Evolutionary conservation across 1,140 invertebrate genomes (phyloP), one percentile per base, ranked within the genome.

Genomic region (Drosophila ogumai): DNA sequence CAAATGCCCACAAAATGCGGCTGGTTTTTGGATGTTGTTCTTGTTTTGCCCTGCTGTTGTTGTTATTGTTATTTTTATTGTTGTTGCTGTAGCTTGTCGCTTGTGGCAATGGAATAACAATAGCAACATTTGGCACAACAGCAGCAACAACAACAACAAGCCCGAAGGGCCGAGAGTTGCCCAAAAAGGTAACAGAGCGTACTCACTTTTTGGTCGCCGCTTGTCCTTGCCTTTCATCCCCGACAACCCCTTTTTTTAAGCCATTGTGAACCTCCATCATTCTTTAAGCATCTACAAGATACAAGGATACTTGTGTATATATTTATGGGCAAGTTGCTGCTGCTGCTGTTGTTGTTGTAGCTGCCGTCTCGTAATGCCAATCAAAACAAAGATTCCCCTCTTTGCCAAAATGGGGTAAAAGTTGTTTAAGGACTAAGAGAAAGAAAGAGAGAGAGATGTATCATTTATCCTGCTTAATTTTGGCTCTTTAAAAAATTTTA

Each of bases 1-100:
- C 81, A 85, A 85, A 85, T 85, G 82, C 82, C 82, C 82, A 79
- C 82, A 73, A 85, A 85, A 85, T 84, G 81, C 81, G 77, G 82
- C 82, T 65, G 82, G 77, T 74, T 81, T 69, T 67, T 46, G 43
- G 55, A 9, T 58, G 13, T 75, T 63, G 41, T 63, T 63, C 55
- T 25, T 68, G 44, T 50, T 44, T 15, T 32, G 56, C 10, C 65
- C 19, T 69, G 36, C 36, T 22, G 1, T 6, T 22, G 19, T 3
- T 76, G 36, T 47, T 76, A 40, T 41, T 61, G 10, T 40, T 59
- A 10, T 60, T 46, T 32, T 60, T 40, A 17, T 49, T 57, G 22
- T 38, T 82, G 67, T 57, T 78, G 66, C 46, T 69, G 66, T 55
- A 38, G 66, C 49, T 49, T 69, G 63, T 73, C 69, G 69, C 69